These are phyloP conservation scores for Adela reaumurella DNA, from an alignment of 2,888 invertebrate genomes.

Conservation along the genomic window DNA sequence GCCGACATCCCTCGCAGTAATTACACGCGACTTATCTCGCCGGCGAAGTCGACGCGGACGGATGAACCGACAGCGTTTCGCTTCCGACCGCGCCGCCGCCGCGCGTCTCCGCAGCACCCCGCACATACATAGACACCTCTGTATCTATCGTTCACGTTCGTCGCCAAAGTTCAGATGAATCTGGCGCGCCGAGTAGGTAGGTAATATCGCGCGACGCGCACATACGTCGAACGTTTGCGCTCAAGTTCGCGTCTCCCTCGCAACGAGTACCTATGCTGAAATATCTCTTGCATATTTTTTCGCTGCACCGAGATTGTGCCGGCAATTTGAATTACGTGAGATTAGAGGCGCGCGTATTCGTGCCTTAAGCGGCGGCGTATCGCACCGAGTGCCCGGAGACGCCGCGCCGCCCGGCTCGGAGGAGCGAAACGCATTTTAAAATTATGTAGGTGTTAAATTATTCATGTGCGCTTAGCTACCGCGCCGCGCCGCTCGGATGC, in stretches of 20 bases:
- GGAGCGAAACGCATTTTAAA: not conserved
- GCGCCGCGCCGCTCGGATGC: no score
- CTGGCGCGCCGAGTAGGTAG: no score
- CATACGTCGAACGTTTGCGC: no score
- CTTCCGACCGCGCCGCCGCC: not conserved
- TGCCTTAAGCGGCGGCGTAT: not conserved
- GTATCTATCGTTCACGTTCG: no score
- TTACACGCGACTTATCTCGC: not conserved
- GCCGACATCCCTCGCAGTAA: not conserved
- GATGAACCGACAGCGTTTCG: not conserved
- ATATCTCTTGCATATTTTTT: not conserved
- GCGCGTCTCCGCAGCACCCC: no score
- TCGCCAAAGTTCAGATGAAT: no score
- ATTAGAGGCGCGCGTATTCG: not conserved
- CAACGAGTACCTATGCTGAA: no score
- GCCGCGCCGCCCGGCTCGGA: not conserved
- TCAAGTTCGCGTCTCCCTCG: no score
- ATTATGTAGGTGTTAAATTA: not conserved
- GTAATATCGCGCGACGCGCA: no score
- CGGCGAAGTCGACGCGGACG: not conserved
- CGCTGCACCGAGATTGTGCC: not conserved
- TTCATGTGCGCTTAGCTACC: not conserved
- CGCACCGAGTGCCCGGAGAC: not conserved
- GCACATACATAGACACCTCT: no score
- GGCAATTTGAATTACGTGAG: not conserved